These are phyloP conservation scores for Leguminivora glycinivorella DNA, from an alignment of 1,140 invertebrate species.

Conservation along the genomic window DNA sequence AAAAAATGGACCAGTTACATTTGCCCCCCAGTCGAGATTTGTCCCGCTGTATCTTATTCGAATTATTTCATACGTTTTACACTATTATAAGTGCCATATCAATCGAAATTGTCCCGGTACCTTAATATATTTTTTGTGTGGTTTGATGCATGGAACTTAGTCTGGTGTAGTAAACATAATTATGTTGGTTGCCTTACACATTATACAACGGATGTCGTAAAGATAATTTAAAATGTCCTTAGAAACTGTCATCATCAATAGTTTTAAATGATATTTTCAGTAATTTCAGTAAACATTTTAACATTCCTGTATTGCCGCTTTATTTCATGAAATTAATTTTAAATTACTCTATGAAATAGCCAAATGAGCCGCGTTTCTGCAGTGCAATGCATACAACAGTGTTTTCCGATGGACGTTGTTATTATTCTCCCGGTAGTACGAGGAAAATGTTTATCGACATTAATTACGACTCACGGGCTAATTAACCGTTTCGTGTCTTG, in stretches of 20 bases:
- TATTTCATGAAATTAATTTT: not conserved
- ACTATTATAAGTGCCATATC: no score
- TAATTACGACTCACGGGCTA: not conserved
- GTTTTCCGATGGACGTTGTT: not conserved
- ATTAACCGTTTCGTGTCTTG: not conserved
- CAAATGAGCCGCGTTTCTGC: not conserved
- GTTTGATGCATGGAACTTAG: constrained; percentile 9
- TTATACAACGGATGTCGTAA: not conserved
- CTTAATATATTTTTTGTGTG: not conserved
- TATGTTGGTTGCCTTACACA: not conserved
- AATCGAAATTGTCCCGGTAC: no score
- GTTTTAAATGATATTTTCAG: no score
- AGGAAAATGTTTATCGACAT: constrained; percentile 5
- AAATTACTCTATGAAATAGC: not conserved
- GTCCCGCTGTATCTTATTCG: no score
- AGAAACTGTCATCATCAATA: no score
- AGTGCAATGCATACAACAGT: not conserved
- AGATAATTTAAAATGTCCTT: no score
- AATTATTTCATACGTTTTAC: no score
- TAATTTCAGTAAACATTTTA: no score
- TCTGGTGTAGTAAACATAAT: not conserved
- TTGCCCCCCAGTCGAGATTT: no score
- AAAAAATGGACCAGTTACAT: no score
- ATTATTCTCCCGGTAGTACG: not conserved
- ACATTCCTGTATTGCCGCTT: no score